Percentiles rank a stretch among this genome's conserved stretches.
Conservation (phyloP, 2,113 vertebrate species). For the Muntiacus reevesi region DNA sequence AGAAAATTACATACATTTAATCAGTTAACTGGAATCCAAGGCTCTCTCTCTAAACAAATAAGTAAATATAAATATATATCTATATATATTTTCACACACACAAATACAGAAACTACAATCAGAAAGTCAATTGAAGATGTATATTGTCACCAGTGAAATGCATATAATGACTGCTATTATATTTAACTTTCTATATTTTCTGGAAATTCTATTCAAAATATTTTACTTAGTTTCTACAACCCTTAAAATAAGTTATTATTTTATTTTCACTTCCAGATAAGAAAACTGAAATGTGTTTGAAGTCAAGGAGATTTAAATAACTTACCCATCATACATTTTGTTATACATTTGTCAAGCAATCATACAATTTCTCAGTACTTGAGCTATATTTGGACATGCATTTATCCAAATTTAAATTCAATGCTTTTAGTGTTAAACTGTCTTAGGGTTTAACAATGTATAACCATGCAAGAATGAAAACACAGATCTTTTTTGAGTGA, state of each 20-base stretch:
- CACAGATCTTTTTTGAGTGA: neutral
- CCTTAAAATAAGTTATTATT: neutral
- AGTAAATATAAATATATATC: neutral
- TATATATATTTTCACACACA: neutral
- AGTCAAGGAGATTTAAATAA: neutral
- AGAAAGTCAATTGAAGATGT: neutral
- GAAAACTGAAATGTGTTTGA: neutral
- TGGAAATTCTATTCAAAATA: neutral
- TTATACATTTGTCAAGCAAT: neutral
- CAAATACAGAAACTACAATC: neutral
- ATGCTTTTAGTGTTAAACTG: neutral
- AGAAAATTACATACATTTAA: neutral
- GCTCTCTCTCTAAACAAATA: neutral
- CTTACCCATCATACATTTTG: neutral
- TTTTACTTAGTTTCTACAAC: neutral
- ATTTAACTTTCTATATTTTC: neutral
- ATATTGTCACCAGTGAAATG: neutral
- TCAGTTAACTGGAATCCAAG: neutral
- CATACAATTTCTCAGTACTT: neutral
- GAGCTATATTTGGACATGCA: neutral
- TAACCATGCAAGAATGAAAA: neutral
- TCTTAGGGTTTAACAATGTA: neutral
- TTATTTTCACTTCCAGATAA: slow-evolving; percentile 4
- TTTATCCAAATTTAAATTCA: neutral
- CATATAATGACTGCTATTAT: neutral